These are phyloP conservation scores for Tinea trinotella DNA, from an alignment of 2,888 invertebrate genomes.

Conservation along the genomic window DNA sequence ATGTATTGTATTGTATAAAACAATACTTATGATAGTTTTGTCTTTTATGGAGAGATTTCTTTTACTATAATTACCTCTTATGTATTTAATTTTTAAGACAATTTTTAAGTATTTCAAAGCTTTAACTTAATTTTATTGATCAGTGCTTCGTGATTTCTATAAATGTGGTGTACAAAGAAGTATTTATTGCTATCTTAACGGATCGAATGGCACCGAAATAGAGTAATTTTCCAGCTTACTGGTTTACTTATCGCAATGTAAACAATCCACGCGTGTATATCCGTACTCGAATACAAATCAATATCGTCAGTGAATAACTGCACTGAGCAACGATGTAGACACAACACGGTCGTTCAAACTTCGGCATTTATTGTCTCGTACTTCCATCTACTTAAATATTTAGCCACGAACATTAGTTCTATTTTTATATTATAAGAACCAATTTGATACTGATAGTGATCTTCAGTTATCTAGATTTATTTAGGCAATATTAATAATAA, in stretches of 20 bases:
- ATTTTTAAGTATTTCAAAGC: constrained; percentile 41
- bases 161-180: constrained; percentile 4
- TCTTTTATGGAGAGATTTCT: constrained; percentile 6
- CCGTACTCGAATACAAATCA: constrained; percentile 11
- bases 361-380: not conserved
- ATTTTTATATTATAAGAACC: constrained; percentile 1
- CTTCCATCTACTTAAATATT: not conserved
- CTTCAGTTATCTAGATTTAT: not conserved
- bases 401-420: not conserved
- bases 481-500: constrained; percentile 25
- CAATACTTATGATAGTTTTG: constrained; percentile 9
- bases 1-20: constrained; percentile 25
- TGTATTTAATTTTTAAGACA: constrained; percentile 22
- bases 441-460: not conserved
- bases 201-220: not conserved
- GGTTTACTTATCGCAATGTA: constrained; percentile 12
- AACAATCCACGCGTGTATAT: constrained; percentile 6
- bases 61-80: constrained; percentile 19
- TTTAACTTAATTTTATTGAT: constrained; percentile 33
- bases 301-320: constrained; percentile 11
- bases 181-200: constrained; percentile 17
- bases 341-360: not conserved
- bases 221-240: constrained; percentile 11
- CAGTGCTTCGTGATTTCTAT: constrained; percentile 3
- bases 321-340: not conserved